phyloP scores from a whole-genome alignment of 30 jellyfish, hydroid and myxozoan genomes.

The Chrysaora quinquecirrha region DNA sequence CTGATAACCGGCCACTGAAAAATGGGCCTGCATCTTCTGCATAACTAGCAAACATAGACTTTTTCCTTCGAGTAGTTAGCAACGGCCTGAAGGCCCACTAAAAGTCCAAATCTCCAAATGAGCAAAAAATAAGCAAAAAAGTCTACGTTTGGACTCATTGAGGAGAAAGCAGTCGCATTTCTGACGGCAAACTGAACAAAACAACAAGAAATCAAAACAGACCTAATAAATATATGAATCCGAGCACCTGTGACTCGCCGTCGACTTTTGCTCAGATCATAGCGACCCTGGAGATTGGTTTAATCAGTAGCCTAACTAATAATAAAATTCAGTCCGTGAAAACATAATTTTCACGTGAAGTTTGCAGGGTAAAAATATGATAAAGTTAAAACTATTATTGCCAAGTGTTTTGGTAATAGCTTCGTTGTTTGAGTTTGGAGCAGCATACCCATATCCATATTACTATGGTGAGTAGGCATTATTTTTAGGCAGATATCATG shows the following conservation, averaged over 20 bases:
- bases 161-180: neutral
- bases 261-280: neutral
- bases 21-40: too few species aligned
- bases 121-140: neutral
- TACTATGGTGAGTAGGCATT: slow-evolving; percentile 45
- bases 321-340: neutral
- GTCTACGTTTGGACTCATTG: neutral
- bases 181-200: neutral
- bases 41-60: too few species aligned
- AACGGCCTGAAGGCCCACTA: too few species aligned
- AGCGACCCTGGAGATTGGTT: neutral
- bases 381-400: neutral
- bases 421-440: slow-evolving; percentile 2
- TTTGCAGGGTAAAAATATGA: neutral
- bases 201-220: neutral
- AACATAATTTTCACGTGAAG: neutral
- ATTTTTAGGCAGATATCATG: too few species aligned
- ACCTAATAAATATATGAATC: neutral
- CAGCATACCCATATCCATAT: slow-evolving; percentile 51
- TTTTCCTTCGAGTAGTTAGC: too few species aligned
- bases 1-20: too few species aligned
- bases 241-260: neutral
- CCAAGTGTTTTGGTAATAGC: neutral
- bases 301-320: neutral
- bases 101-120: too few species aligned